Base-by-base conservation (phyloP, 2,797 vertebrate species). In the Todus mexicanus region DNA sequence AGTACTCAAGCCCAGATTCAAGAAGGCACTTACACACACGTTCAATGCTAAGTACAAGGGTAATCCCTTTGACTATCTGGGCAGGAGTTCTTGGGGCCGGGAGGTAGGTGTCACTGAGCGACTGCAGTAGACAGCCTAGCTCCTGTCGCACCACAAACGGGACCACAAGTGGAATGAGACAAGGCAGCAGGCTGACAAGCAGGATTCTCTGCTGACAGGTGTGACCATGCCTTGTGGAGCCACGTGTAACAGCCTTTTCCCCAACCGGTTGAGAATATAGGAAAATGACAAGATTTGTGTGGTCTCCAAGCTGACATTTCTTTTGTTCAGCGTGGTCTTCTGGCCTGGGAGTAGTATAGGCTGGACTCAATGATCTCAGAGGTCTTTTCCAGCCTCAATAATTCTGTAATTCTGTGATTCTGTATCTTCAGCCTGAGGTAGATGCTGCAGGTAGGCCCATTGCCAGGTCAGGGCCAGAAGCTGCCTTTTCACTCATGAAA, bases 151-250 rank as follows among this genome's bases (percentile, higher is more conserved):
- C 27, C n/a, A 12, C n/a, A 84, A 43, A 23, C 19, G 29, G 59
- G 23, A 27, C 47, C 75, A 35, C 14, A 33, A 3, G 17, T 2
- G 6, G 35, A 82, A 66, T 2, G 4, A 65, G 29, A 65, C 60
- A 68, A 75, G 11, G 21, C n/a, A 65, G 12, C 6, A 48, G 31
- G 31, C 33, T 77, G 72, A 37, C 35, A 65, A 29, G 71, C 37
- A 47, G 38, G 42, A 20, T 20, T 6, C 15, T 54, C 45, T 65
- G n/a, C 37, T 72, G 22, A 27, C 56, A 85, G 70, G 33, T 14
- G 40, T 1, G 2, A 26, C 10, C 1, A 7, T 54, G 31, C 17
- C 22, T 73, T 0, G 0, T 5, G 35, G 42, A 64, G 48, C 8
- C 66, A 20, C 7, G 18, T 25, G 8, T 35, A 33, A 15, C 17